Conservation (phyloP, 2,888 invertebrate species). For the Drosophila nr. perissopoda region DNA sequence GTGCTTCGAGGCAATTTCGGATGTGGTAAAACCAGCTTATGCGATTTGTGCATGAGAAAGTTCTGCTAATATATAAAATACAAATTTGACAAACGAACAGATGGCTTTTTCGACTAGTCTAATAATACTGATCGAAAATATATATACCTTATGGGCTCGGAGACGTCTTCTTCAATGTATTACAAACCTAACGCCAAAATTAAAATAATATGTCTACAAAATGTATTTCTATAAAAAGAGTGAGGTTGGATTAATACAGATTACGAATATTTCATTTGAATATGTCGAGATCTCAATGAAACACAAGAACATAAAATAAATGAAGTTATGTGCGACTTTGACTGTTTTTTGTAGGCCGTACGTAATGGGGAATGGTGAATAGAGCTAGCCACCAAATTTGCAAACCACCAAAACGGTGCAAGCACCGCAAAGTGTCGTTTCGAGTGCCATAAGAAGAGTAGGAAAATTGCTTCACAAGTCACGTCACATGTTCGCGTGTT, state of each 20-base stretch:
- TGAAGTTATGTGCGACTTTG: neutral
- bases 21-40: conserved; percentile 50
- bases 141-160: neutral
- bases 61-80: neutral
- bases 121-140: neutral
- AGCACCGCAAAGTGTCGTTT: conserved; percentile 7
- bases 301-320: neutral
- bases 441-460: conserved; percentile 28
- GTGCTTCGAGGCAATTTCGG: conserved; percentile 32
- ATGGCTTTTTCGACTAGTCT: neutral
- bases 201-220: neutral
- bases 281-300: neutral
- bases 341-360: neutral
- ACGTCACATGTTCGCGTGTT: conserved; percentile 45
- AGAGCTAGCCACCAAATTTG: conserved; percentile 1
- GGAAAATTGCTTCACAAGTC: conserved; percentile 60
- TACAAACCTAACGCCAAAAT: neutral
- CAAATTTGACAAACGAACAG: neutral
- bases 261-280: too few relatives aligned
- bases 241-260: neutral
- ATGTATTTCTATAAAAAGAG: neutral
- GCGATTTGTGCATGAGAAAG: conserved; percentile 39
- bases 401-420: conserved; percentile 3
- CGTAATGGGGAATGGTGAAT: neutral
- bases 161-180: neutral